These are phyloP conservation scores for Apodemia duryi DNA, from an alignment of 2,888 invertebrate genomes.

Conservation along the genomic window DNA sequence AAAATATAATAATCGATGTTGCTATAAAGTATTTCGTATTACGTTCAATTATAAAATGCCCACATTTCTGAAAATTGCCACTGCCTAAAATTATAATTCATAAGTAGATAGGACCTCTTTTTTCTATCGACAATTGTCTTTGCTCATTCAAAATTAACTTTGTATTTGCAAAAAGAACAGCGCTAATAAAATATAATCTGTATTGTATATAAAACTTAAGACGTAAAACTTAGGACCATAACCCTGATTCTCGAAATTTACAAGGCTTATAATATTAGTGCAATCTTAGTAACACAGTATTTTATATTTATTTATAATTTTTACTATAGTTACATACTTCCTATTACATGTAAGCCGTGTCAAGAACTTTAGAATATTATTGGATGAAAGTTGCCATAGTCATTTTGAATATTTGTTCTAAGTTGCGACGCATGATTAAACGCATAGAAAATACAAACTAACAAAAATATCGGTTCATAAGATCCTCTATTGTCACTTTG, in stretches of 20 bases:
- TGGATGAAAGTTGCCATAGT: too few relatives aligned
- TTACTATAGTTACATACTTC: background rate
- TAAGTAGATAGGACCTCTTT: conserved; percentile 15
- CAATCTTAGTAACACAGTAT: background rate
- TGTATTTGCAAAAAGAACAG: background rate
- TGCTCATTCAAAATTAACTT: conserved; percentile 11
- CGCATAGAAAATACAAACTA: too few relatives aligned
- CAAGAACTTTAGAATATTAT: background rate
- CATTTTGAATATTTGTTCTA: too few relatives aligned
- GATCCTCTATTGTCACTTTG: too few relatives aligned
- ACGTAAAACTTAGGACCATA: background rate
- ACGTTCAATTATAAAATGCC: background rate
- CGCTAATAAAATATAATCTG: conserved; percentile 1
- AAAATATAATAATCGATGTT: too few relatives aligned
- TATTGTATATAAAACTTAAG: conserved; percentile 26
- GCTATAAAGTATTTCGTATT: background rate
- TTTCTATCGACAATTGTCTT: conserved; percentile 7
- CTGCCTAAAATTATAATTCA: conserved; percentile 25
- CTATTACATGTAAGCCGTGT: background rate
- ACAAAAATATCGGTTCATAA: too few relatives aligned
- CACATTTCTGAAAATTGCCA: conserved; percentile 26
- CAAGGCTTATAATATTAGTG: conserved; percentile 2
- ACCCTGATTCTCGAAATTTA: background rate
- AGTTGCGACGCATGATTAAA: too few relatives aligned
- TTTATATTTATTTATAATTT: background rate